Evolutionary conservation across 2,113 vertebrate genomes (phyloP).

Genomic region (Ailurus styani): DNA sequence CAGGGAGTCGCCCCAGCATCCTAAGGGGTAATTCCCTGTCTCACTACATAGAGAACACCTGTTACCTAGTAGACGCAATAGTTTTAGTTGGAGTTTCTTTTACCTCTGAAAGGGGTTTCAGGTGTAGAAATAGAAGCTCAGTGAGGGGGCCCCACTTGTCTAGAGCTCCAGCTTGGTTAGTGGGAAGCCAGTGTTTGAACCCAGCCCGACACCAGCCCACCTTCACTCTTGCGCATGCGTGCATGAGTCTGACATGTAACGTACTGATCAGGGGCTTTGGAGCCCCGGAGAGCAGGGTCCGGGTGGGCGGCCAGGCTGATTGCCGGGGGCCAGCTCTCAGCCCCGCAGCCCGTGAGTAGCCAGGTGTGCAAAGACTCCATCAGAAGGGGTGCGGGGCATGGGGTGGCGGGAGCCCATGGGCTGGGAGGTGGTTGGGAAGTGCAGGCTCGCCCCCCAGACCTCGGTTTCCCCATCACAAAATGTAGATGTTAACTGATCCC

Average conservation of each 20-base stretch:
- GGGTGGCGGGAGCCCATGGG: neutral
- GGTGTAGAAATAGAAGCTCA: neutral
- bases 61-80: no score
- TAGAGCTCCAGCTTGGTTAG: neutral
- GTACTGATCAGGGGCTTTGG: neutral
- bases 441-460: neutral
- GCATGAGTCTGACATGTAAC: neutral
- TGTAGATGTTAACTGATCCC: neutral
- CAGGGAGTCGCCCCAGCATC: neutral
- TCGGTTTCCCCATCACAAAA: neutral
- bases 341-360: neutral
- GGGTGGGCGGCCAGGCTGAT: constrained; percentile 8
- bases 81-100: no score
- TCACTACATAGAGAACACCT: no score
- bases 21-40: no score
- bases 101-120: neutral
- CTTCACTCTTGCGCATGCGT: neutral
- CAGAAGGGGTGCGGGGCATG: neutral
- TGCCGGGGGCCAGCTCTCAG: constrained; percentile 21
- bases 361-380: constrained; percentile 21
- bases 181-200: neutral
- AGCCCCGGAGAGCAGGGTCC: neutral
- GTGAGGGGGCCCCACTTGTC: neutral
- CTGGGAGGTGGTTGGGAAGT: neutral
- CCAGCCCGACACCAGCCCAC: neutral